Percentiles rank a stretch among this genome's conserved stretches.
phyloP scores from a whole-genome alignment of 2,888 invertebrate species.

The Pachydiplax longipennis region DNA sequence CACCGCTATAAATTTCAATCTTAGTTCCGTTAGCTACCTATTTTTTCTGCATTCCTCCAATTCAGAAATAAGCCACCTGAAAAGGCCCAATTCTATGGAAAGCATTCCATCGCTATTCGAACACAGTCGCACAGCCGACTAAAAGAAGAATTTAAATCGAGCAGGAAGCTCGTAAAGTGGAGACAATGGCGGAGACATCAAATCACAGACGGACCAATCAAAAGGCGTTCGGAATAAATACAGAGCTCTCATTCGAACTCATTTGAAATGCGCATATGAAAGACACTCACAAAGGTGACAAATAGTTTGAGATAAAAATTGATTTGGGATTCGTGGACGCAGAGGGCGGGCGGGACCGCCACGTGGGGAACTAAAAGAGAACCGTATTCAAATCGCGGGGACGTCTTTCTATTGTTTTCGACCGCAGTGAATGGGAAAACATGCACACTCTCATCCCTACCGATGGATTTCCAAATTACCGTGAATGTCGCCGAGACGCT shows the following conservation, averaged over 20 bases:
- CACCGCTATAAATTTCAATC: too few species aligned
- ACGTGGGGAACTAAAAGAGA: not conserved
- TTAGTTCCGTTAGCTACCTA: too few species aligned
- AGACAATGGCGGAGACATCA: not conserved
- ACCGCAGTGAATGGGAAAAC: not conserved
- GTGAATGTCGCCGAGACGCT: not conserved
- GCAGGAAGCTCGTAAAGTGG: not conserved
- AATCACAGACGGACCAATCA: not conserved
- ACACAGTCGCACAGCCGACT: too few species aligned
- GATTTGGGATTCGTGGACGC: not conserved
- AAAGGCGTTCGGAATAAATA: not conserved
- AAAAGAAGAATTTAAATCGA: not conserved
- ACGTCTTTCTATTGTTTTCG: conserved; percentile 5
- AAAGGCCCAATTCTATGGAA: too few species aligned
- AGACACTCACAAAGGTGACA: not conserved
- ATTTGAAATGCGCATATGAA: not conserved
- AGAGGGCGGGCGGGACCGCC: not conserved
- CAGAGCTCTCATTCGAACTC: not conserved
- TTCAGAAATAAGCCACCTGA: too few species aligned
- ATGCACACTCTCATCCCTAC: not conserved
- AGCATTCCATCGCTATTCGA: too few species aligned
- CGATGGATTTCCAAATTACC: conserved; percentile 7
- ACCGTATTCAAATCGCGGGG: conserved; percentile 8
- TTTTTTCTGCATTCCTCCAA: too few species aligned
- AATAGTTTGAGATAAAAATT: not conserved